Base-by-base conservation (phyloP, 1,140 invertebrate species). In the Tyrophagus putrescentiae region DNA sequence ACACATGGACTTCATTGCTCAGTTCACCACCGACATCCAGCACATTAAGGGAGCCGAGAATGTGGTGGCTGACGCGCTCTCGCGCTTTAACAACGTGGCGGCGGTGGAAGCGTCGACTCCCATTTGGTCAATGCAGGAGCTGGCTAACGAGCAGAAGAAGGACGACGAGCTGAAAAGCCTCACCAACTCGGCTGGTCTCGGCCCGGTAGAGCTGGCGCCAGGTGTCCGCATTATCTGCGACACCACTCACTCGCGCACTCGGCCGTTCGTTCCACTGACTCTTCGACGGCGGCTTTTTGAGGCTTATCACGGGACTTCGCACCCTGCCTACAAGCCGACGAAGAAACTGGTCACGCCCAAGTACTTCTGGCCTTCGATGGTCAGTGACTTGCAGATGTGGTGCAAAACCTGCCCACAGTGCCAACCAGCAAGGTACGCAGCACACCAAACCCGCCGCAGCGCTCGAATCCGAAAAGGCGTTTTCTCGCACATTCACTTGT, bases 401-500 rank as follows among this genome's bases (percentile, higher is more conserved):
- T 5, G 29, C 27, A 36, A 0, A 13, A 4, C 29, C 3, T 64
- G 45, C 34, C 16, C 61, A 0, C n/a, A 27, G 3, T 64, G 57
- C 39, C 64, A 60, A 32, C 45, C 31, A 50, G 18, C 18, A 4
- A 64, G 64, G 33, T 5, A 53, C 13, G 18, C 21, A 28, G 7
- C 57, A 64, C 33, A 63, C 61, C 4, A 53, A 34, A n/a, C 16
- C 58, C 53, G 7, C 27, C 54, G 13, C 21, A 23, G 5, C 58
- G n/a, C 42, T 42, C 13, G 53, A 64, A 32, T 39, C 16, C 13
- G 2, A 33, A n/a, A 31, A 4, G 31, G 18, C 23, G 9, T 0
- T 16, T 76, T 76, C 57, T 44, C 65, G 1, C 70, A 75, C 59
- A 63, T 78, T 0, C 72, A 78, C 64, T 60, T 78, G 0, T 79